Evolutionary conservation across 2,888 invertebrate species (phyloP).

Genomic region (Drosophila pseudotakahashii): DNA sequence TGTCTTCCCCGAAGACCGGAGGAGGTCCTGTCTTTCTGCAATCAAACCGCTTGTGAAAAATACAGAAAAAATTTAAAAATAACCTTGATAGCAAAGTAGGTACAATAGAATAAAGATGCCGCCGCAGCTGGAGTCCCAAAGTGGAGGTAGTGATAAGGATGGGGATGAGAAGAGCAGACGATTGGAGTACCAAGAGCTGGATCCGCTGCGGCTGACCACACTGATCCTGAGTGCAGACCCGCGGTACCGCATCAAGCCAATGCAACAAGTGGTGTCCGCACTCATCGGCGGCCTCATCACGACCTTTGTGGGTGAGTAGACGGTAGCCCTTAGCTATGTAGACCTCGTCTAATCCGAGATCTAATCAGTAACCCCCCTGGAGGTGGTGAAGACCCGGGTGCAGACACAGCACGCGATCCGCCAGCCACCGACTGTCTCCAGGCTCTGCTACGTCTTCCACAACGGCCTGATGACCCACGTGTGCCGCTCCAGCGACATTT

Average conservation of each 20-base stretch:
- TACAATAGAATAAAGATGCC: conserved; percentile 33
- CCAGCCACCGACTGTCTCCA: conserved; percentile 90
- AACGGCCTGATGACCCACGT: conserved; percentile 99
- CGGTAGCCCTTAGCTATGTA: too few relatives aligned
- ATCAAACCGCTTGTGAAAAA: not conserved
- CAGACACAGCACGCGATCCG: conserved; percentile 89
- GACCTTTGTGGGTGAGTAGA: conserved; percentile 90
- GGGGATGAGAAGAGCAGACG: not conserved
- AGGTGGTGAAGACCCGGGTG: conserved; percentile 98
- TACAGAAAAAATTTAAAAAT: not conserved
- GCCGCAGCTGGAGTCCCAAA: conserved; percentile 17
- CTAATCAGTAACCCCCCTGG: conserved; percentile 94
- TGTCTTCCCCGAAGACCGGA: conserved; percentile 14
- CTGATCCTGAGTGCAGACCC: conserved; percentile 87
- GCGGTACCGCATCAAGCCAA: conserved; percentile 86
- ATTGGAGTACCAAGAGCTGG: conserved; percentile 2
- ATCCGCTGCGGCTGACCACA: conserved; percentile 39
- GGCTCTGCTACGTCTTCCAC: conserved; percentile 96
- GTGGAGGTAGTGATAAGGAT: not conserved
- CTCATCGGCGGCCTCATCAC: conserved; percentile 93
- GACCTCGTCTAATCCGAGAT: too few relatives aligned
- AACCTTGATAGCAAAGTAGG: too few relatives aligned
- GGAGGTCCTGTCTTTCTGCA: conserved; percentile 6
- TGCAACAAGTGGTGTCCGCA: conserved; percentile 76
- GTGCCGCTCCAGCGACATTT: conserved; percentile 88